Evolutionary conservation across 1,140 invertebrate species (phyloP).

Genomic region (Drosophila parabipectinata): DNA sequence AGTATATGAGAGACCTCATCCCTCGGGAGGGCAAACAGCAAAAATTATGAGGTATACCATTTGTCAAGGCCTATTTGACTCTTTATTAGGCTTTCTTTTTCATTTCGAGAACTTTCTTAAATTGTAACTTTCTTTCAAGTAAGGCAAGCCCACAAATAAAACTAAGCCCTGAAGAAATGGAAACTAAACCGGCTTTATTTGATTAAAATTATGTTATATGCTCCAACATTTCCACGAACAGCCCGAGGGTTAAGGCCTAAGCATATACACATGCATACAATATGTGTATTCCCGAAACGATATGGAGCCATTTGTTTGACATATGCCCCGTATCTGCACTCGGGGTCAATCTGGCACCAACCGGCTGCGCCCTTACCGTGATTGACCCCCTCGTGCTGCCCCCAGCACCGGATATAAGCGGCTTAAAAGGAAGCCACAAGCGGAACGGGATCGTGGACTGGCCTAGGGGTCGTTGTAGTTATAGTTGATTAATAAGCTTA

Average conservation of each 20-base stretch:
- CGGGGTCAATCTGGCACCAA: constrained; percentile 19
- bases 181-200: constrained; percentile 12
- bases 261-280: constrained; percentile 20
- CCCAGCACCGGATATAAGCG: constrained; percentile 47
- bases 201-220: constrained; percentile 17
- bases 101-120: too few relatives aligned
- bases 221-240: neutral
- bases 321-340: constrained; percentile 29
- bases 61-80: too few relatives aligned
- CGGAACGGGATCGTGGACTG: neutral
- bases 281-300: constrained; percentile 31
- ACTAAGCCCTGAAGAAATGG: neutral
- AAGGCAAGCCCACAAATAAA: neutral
- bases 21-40: too few relatives aligned
- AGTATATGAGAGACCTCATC: too few relatives aligned
- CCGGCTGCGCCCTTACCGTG: neutral
- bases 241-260: constrained; percentile 12
- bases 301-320: constrained; percentile 51
- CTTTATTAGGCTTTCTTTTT: too few relatives aligned
- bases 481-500: constrained; percentile 80
- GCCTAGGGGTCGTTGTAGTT: constrained; percentile 41
- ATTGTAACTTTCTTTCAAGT: neutral
- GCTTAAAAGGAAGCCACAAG: constrained; percentile 52
- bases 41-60: too few relatives aligned
- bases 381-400: constrained; percentile 1